Evolutionary conservation across 2,888 invertebrate species (phyloP), one percentile per base, ranked within the genome.

Genomic region (Lordiphosa fenestrarum): DNA sequence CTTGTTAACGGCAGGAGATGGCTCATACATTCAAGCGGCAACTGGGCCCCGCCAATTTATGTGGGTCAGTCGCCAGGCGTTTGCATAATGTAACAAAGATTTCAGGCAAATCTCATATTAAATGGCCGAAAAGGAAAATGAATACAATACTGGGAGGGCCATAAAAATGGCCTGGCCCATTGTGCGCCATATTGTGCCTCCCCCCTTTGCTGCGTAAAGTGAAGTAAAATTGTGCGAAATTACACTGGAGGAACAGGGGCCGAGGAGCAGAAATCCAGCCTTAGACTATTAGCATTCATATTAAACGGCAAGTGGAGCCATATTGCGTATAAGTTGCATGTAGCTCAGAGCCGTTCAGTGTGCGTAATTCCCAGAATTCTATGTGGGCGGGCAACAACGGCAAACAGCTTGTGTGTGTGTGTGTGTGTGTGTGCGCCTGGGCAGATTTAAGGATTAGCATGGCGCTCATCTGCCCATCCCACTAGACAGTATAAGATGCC

Each of bases 251-350:
- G 25, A 10, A 23, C 21, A 48, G 30, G 33, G 15, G 9, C 39
- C 21, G 58, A 4, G 19, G 19, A 56, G 50, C 70, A 69, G 71
- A 84, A 81, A 82, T 84, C 80, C 83, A 73, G 80, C 75, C 85
- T 81, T 80, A 76, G 84, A 74, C 81, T 82, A 85, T 82, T 82
- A 85, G 85, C 85, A 83, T 83, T 85, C 84, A 82, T 85, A 82
- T 82, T 82, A 82, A 71, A 81, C 80, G 73, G 73, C 80, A 84
- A 84, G 83, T 80, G 84, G 78, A 82, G 82, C 78, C 76, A 81
- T 84, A 81, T 78, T 78, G 84, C 82, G 84, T 80, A 80, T 75
- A 76, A 81, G 65, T 61, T 67, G 60, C 71, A 73, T 84, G 68
- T 73, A 62, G 67, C 68, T 58, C 63, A 62, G 57, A 53, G 42